These are phyloP conservation scores for Equus quagga DNA, from an alignment of 2,113 vertebrate species.

Conservation along the genomic window DNA sequence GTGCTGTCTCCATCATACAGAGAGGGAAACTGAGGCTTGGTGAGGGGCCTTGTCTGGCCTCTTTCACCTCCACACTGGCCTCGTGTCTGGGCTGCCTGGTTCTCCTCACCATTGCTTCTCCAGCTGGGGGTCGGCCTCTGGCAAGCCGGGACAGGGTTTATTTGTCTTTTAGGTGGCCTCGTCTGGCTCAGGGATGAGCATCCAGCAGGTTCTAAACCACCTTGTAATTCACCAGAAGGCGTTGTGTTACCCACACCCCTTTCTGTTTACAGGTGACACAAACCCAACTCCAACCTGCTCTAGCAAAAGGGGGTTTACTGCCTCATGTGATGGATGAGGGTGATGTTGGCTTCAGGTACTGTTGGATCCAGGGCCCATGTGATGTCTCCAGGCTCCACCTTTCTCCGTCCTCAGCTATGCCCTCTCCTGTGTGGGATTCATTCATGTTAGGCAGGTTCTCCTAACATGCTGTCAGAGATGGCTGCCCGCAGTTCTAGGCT, in stretches of 20 bases:
- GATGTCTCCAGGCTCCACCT: neutral
- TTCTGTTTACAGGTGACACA: neutral
- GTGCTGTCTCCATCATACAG: neutral
- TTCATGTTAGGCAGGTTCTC: too few species aligned
- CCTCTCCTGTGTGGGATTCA: neutral
- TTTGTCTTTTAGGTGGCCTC: neutral
- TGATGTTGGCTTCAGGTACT: neutral
- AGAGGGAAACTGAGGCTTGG: neutral
- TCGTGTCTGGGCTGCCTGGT: neutral
- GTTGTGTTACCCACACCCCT: neutral
- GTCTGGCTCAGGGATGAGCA: neutral
- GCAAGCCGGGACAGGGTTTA: neutral
- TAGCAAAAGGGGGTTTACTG: neutral
- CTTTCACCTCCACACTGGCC: neutral
- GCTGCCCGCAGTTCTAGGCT: neutral
- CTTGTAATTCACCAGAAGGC: neutral
- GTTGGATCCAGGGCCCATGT: accelerated
- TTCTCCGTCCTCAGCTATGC: neutral
- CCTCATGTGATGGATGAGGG: neutral
- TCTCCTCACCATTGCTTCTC: neutral
- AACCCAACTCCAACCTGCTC: accelerated
- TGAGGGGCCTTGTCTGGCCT: neutral
- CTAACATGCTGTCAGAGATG: neutral
- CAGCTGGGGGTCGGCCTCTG: neutral
- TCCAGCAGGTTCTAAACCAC: conserved; percentile 31